Percentiles rank a stretch among this genome's conserved stretches.
phyloP scores from a whole-genome alignment of 2,797 vertebrate genomes.

The Centroberyx gerrardi region DNA sequence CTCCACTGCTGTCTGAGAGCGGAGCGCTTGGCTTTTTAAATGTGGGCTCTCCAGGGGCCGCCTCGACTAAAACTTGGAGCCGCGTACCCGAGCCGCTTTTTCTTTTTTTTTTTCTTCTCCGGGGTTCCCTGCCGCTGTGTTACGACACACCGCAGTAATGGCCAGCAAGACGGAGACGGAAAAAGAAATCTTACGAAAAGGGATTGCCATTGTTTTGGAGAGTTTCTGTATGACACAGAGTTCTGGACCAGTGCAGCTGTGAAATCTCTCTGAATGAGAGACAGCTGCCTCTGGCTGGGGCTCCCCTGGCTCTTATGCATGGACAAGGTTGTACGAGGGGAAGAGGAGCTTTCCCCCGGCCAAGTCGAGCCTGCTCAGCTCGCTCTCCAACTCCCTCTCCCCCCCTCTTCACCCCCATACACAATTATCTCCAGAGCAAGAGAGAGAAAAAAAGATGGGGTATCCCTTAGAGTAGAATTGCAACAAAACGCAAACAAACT shows the following conservation, averaged over 20 bases:
- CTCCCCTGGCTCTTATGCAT: slow-evolving; percentile 64
- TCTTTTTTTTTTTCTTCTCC: slow-evolving; percentile 14
- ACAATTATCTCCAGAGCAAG: slow-evolving; percentile 45
- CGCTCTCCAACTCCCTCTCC: slow-evolving; percentile 22
- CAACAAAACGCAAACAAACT: slow-evolving; percentile 80
- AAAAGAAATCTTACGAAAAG: slow-evolving; percentile 54
- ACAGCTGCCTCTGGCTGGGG: slow-evolving; percentile 87
- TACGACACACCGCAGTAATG: slow-evolving; percentile 69
- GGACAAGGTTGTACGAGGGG: slow-evolving; percentile 73
- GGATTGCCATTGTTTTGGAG: slow-evolving; percentile 92
- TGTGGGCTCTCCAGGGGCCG: slow-evolving; percentile 40
- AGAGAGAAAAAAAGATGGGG: slow-evolving; percentile 71
- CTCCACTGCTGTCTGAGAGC: slow-evolving; percentile 53
- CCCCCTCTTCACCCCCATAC: slow-evolving; percentile 35
- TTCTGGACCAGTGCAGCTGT: slow-evolving; percentile 91
- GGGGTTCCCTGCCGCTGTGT: slow-evolving; percentile 76
- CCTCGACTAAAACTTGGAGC: slow-evolving; percentile 34
- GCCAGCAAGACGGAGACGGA: slow-evolving; percentile 61
- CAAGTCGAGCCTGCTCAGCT: slow-evolving; percentile 58
- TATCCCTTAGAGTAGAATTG: slow-evolving; percentile 81
- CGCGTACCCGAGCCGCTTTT: neutral
- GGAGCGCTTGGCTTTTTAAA: slow-evolving; percentile 30
- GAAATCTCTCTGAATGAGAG: slow-evolving; percentile 91
- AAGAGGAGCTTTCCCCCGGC: slow-evolving; percentile 61
- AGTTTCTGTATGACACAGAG: slow-evolving; percentile 89